Conservation (phyloP, 2,888 invertebrate species). For the Melieria crassipennis region DNA sequence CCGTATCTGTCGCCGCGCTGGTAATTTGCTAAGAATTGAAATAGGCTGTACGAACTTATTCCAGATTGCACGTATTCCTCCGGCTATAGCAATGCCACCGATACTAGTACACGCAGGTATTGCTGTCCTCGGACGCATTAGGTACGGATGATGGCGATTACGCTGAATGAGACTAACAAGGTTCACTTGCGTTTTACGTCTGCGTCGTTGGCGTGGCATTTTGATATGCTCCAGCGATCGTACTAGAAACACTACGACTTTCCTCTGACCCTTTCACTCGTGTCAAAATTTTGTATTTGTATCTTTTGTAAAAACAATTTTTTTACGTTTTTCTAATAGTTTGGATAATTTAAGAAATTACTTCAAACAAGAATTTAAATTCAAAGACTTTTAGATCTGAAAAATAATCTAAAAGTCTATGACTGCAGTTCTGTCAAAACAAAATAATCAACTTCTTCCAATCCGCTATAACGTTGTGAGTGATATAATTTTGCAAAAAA, state of each 20-base stretch:
- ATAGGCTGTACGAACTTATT: constrained; percentile 14
- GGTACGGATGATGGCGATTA: constrained; percentile 27
- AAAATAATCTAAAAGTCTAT: background rate
- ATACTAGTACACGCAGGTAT: background rate
- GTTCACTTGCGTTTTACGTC: constrained; percentile 11
- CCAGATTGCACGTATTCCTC: constrained; percentile 4
- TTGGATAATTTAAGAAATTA: background rate
- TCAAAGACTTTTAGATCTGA: background rate
- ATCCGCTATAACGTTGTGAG: too few species aligned
- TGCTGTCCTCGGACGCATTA: background rate
- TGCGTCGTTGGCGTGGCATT: constrained; percentile 33
- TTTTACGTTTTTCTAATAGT: constrained; percentile 1
- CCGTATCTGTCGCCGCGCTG: background rate
- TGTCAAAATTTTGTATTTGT: background rate
- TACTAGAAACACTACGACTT: background rate
- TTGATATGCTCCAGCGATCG: too few species aligned
- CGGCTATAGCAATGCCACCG: background rate
- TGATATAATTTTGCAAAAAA: too few species aligned
- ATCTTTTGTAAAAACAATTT: background rate
- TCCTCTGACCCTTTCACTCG: background rate
- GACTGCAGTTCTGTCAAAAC: too few species aligned
- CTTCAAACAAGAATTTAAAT: background rate
- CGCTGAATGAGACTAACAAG: constrained; percentile 24
- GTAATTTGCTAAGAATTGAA: constrained; percentile 3
- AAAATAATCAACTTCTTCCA: too few species aligned